phyloP scores from a whole-genome alignment of 2,113 vertebrate species.

The Numida meleagris region DNA sequence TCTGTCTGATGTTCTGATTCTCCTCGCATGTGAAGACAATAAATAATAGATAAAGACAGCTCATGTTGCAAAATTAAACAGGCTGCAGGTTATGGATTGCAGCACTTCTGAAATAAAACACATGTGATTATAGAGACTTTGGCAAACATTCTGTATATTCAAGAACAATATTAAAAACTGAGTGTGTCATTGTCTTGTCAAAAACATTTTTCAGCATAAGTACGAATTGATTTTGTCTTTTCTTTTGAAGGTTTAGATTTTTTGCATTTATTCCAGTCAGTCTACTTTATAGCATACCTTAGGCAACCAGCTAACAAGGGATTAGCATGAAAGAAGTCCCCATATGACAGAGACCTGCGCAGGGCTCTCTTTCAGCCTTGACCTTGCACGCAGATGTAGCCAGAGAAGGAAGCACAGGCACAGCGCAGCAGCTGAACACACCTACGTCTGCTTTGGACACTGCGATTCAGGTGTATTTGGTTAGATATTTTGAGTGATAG shows the following conservation, averaged over 20 bases:
- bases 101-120: conserved; percentile 14
- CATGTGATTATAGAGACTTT: background rate
- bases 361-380: background rate
- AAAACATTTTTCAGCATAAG: background rate
- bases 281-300: background rate
- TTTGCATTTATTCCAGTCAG: background rate
- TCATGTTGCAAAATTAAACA: conserved; percentile 31
- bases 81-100: background rate
- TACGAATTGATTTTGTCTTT: background rate
- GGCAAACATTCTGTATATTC: background rate
- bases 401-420: background rate
- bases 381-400: background rate
- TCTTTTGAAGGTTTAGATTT: background rate
- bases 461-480: background rate
- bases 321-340: background rate
- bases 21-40: background rate
- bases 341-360: background rate
- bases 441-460: background rate
- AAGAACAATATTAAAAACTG: background rate
- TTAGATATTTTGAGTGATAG: background rate
- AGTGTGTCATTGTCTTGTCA: background rate
- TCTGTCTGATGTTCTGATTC: conserved; percentile 7
- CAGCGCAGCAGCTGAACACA: background rate
- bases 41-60: conserved; percentile 38
- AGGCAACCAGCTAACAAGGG: background rate